Conservation (phyloP, 1,140 invertebrate genomes). For the Neotoxoptera formosana region DNA sequence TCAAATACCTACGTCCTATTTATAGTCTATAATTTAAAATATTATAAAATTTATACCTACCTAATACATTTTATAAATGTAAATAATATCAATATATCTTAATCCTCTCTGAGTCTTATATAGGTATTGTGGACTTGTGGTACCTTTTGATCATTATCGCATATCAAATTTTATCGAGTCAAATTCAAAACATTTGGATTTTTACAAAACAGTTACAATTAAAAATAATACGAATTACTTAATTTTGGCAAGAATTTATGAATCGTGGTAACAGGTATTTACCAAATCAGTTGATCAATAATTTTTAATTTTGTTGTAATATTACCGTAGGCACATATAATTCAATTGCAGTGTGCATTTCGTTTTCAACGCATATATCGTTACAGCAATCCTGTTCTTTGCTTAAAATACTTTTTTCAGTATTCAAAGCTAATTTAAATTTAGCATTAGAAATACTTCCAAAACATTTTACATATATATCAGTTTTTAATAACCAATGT, state of each 20-base stretch:
- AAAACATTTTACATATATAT: constrained; percentile 30
- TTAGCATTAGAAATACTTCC: background rate
- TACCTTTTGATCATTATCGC: background rate
- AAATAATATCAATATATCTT: too few species aligned
- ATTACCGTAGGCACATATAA: constrained; percentile 64
- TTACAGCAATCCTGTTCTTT: constrained; percentile 39
- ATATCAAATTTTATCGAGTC: background rate
- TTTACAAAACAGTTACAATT: background rate
- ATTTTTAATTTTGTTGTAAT: background rate
- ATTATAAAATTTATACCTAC: too few species aligned
- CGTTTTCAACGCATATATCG: constrained; percentile 35
- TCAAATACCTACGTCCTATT: too few species aligned
- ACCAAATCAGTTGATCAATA: background rate
- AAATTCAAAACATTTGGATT: background rate
- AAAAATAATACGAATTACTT: background rate
- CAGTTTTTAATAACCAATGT: constrained; percentile 54
- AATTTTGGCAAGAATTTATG: too few species aligned
- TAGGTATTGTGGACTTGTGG: background rate
- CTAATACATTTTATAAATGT: too few species aligned
- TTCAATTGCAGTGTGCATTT: constrained; percentile 5
- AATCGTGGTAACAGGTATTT: too few species aligned
- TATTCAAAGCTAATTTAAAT: constrained; percentile 23
- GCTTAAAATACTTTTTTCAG: constrained; percentile 14
- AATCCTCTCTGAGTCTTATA: too few species aligned
- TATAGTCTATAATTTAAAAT: too few species aligned